phyloP scores from a whole-genome alignment of 2,888 invertebrate genomes.

The Zaprionus bogoriensis region DNA sequence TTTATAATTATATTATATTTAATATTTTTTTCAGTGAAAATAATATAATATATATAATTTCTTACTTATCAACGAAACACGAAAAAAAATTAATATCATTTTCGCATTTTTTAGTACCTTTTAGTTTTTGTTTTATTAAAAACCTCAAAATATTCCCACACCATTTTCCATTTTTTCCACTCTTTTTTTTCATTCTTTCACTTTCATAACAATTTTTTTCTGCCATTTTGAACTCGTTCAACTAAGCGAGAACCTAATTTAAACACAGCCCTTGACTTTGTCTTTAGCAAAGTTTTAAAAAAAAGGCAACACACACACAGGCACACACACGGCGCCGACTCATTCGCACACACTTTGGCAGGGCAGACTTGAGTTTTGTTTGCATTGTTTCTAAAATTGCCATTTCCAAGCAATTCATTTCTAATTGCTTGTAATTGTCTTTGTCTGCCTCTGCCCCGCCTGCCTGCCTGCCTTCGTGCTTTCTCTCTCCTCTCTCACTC shows the following conservation, averaged over 20 bases:
- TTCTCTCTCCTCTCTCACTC: background rate
- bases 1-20: too few species aligned
- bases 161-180: background rate
- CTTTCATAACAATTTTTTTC: background rate
- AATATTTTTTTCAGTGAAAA: too few species aligned
- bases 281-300: constrained; percentile 19
- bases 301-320: background rate
- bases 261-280: constrained; percentile 23
- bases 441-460: constrained; percentile 10
- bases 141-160: too few species aligned
- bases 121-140: too few species aligned
- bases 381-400: constrained; percentile 60
- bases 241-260: constrained; percentile 11
- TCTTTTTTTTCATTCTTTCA: background rate
- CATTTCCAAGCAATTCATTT: constrained; percentile 70
- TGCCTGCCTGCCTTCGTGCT: background rate
- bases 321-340: background rate
- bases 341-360: constrained; percentile 7
- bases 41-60: too few species aligned
- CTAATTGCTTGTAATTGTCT: constrained; percentile 76
- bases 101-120: too few species aligned
- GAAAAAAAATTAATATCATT: too few species aligned
- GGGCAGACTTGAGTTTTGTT: constrained; percentile 45
- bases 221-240: constrained; percentile 11
- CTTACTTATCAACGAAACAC: too few species aligned